phyloP scores from a whole-genome alignment of 2,797 vertebrate species.

The Lacerta bilineata region DNA sequence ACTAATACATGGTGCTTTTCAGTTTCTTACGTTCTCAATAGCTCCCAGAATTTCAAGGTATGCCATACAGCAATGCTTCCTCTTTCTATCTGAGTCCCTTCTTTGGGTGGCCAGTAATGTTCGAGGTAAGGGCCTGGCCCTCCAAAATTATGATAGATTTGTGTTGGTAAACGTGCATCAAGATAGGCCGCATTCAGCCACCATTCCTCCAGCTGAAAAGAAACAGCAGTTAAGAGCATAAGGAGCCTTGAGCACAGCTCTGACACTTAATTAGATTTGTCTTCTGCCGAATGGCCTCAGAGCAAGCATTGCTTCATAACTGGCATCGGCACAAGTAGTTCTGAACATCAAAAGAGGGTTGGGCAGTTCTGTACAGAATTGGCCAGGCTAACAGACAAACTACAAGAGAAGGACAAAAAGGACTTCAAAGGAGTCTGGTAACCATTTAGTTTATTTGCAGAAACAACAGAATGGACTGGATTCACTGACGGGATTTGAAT shows the following conservation, averaged over 20 bases:
- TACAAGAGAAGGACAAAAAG: too few relatives aligned
- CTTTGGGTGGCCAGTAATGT: conserved; percentile 90
- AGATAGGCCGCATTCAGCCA: conserved; percentile 93
- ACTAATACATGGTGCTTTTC: neutral
- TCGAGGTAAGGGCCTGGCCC: conserved; percentile 89
- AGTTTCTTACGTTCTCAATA: conserved; percentile 88
- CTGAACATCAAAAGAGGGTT: neutral
- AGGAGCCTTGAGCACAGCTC: conserved; percentile 24
- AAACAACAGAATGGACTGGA: too few relatives aligned
- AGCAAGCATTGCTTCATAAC: neutral
- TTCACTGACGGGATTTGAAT: too few relatives aligned
- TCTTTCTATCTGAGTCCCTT: conserved; percentile 89
- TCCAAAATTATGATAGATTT: conserved; percentile 91
- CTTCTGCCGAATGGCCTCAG: neutral
- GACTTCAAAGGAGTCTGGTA: too few relatives aligned
- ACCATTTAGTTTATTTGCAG: too few relatives aligned
- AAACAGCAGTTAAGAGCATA: conserved; percentile 56
- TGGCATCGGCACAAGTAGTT: neutral
- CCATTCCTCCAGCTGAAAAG: conserved; percentile 94
- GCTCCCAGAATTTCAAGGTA: conserved; percentile 91
- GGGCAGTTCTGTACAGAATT: too few relatives aligned
- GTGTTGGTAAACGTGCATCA: conserved; percentile 89
- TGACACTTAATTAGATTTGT: conserved; percentile 8
- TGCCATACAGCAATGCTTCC: conserved; percentile 87
- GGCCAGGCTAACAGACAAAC: too few relatives aligned